Percentiles rank a stretch among this genome's conserved stretches.
These are phyloP conservation scores for Paramisgurnus dabryanus DNA, from an alignment of 2,113 vertebrate genomes.

Conservation along the genomic window DNA sequence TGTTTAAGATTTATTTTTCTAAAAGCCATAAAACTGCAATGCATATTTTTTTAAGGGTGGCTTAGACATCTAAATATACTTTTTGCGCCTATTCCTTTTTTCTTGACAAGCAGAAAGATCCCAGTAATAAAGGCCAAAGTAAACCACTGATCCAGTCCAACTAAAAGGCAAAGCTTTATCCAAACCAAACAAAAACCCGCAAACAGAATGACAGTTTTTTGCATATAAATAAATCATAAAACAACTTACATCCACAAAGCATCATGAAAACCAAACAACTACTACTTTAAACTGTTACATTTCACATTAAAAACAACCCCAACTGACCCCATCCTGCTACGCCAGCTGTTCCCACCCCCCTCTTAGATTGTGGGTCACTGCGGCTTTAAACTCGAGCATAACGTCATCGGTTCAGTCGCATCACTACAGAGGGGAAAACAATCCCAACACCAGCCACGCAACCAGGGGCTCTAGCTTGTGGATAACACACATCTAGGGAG, in stretches of 20 bases:
- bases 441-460: slow-evolving; percentile 6
- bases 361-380: slow-evolving; percentile 43
- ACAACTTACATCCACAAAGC: neutral
- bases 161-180: too few relatives aligned
- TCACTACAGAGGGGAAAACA: slow-evolving; percentile 3
- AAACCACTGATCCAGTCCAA: too few relatives aligned
- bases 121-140: too few relatives aligned
- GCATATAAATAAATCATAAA: neutral
- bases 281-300: neutral
- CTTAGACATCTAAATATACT: too few relatives aligned
- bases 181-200: too few relatives aligned
- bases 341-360: neutral
- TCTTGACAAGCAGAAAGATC: too few relatives aligned
- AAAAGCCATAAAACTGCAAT: too few relatives aligned
- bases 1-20: too few relatives aligned
- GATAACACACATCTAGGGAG: slow-evolving; percentile 20
- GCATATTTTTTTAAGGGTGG: too few relatives aligned
- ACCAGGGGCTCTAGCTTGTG: slow-evolving; percentile 7
- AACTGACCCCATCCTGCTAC: neutral
- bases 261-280: neutral
- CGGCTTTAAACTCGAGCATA: slow-evolving; percentile 52
- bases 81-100: too few relatives aligned
- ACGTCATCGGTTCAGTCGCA: slow-evolving; percentile 45
- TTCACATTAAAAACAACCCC: neutral
- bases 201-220: neutral